Evolutionary conservation across 1,140 invertebrate genomes (phyloP), one percentile per base, ranked within the genome.

Genomic region (Pseudomyrmex pallidus): DNA sequence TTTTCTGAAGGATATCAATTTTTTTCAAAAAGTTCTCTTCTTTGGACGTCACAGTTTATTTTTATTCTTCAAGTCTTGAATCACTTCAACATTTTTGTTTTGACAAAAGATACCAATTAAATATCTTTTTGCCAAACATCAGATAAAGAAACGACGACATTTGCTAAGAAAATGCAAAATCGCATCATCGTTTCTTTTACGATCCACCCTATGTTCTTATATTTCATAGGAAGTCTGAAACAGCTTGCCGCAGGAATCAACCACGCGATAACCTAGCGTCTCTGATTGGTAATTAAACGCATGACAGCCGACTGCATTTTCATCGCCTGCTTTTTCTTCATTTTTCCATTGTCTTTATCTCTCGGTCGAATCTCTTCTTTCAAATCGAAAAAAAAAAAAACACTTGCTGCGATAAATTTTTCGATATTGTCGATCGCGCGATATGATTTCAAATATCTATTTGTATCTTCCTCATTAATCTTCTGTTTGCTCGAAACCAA

Each of bases 221-320:
- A 59, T 85, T 68, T 62, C 73, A 70, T 84, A 68, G 56, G 64
- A 73, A 87, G 84, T 89, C 72, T 52, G 56, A 54, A 83, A 59
- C 48, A 64, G 63, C 59, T 46, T 22, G 10, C 59, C 20, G 78
- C 48, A 62, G 64, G 74, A 86, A 85, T 89, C 82, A 82, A 82
- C 88, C 84, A 89, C 82, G 86, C 85, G 85, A 90, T 80, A 80
- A 80, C 85, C 87, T 87, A 83, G 83, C 89, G 89, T 89, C 70
- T 90, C 90, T 89, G 89, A 90, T 90, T 87, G 85, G 82, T 90
- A 89, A 90, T 90, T 90, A 90, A 90, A 90, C 89, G 90, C 90
- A 85, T 87, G 87, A 90, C 83, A 89, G 89, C 89, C 87, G 80
- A 83, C 74, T 44, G 78, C 12, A 22, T 74, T 85, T 82, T 74